These are phyloP conservation scores for Micoletzkya japonica DNA, from an alignment of 2,888 invertebrate species.

Conservation along the genomic window DNA sequence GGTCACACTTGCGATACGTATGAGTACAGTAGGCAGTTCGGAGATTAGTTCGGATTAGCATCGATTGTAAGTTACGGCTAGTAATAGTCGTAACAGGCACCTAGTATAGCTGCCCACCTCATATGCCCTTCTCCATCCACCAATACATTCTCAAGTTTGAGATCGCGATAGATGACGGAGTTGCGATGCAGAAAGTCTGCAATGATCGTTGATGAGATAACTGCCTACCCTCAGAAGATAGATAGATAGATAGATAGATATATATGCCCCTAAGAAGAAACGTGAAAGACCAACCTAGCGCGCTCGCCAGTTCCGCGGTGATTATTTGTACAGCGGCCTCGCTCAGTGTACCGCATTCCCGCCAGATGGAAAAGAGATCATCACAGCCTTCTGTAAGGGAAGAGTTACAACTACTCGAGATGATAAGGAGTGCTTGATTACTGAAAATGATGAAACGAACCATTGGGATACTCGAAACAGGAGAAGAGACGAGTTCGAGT, in stretches of 20 bases:
- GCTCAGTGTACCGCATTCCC: conserved; percentile 76
- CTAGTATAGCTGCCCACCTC: no score
- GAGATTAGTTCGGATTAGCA: no score
- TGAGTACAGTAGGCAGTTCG: no score
- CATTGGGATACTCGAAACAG: conserved; percentile 73
- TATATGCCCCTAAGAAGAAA: not conserved
- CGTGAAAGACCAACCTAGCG: conserved; percentile 73
- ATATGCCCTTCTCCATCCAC: conserved; percentile 74
- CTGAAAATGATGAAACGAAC: not conserved
- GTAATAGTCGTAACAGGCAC: no score
- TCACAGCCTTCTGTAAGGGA: conserved; percentile 67
- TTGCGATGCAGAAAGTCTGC: conserved; percentile 56
- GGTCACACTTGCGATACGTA: no score
- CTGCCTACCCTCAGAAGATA: not conserved
- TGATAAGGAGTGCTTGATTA: not conserved
- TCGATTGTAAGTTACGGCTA: no score
- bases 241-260: not conserved
- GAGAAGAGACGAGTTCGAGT: conserved; percentile 48
- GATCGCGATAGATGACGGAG: conserved; percentile 60
- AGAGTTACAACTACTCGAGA: not conserved
- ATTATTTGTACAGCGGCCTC: conserved; percentile 80
- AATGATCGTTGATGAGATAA: not conserved
- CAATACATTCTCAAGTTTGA: conserved; percentile 81
- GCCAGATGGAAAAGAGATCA: conserved; percentile 79
- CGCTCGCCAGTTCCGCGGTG: conserved; percentile 83